A percentile compares a stretch with the other conserved stretches of the same genome.
phyloP scores from a whole-genome alignment of 2,888 invertebrate species.

The Agelastica alni region DNA sequence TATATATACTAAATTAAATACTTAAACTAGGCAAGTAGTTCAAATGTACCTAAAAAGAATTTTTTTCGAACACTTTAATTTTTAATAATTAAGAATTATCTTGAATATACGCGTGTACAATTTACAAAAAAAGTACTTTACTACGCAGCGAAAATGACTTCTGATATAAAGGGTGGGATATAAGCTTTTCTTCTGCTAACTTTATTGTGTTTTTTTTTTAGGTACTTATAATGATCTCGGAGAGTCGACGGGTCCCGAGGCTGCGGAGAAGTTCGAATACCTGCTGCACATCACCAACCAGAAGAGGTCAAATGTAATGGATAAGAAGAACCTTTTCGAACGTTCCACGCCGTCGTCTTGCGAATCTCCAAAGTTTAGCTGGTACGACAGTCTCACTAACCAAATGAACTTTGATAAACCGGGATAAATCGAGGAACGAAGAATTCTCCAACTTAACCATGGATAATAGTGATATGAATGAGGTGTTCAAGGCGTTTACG shows the following conservation, averaged over 20 bases:
- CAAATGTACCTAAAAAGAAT: too few species aligned
- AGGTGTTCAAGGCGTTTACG: constrained; percentile 50
- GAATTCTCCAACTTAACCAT: constrained; percentile 50
- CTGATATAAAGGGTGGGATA: too few species aligned
- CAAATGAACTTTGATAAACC: constrained; percentile 52
- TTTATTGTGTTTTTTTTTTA: too few species aligned
- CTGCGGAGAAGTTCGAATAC: constrained; percentile 61
- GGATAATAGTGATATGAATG: constrained; percentile 43
- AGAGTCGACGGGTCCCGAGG: constrained; percentile 61
- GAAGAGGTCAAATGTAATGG: constrained; percentile 41
- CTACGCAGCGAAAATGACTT: too few species aligned
- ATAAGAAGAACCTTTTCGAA: constrained; percentile 42
- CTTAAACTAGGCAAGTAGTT: too few species aligned
- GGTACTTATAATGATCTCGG: constrained; percentile 62
- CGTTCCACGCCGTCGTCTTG: constrained; percentile 42
- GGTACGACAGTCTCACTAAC: constrained; percentile 51
- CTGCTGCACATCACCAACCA: constrained; percentile 48
- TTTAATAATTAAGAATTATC: too few species aligned
- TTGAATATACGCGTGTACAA: too few species aligned
- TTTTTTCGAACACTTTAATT: too few species aligned
- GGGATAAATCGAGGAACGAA: constrained; percentile 51
- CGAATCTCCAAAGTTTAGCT: constrained; percentile 47
- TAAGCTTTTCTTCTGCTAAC: too few species aligned
- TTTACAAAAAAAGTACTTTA: too few species aligned
- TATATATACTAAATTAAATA: too few species aligned